Evolutionary conservation across 2,113 vertebrate genomes (phyloP).

Genomic region (Pungitius pungitius): DNA sequence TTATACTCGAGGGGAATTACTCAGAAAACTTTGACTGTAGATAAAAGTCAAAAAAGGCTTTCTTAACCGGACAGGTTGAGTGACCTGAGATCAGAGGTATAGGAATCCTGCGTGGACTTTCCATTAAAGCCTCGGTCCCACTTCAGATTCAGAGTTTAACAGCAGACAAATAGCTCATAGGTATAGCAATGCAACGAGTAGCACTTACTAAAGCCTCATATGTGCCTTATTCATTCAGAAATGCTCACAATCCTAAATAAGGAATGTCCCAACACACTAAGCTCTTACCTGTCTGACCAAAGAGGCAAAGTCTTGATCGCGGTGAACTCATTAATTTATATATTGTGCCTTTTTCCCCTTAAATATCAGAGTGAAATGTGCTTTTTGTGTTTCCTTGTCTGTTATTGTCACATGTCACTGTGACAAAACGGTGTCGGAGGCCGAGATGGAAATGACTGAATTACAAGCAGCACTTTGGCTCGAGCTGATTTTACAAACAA

Average conservation of each 20-base stretch:
- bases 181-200: slow-evolving; percentile 47
- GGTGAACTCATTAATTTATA: slow-evolving; percentile 23
- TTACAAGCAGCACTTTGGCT: slow-evolving; percentile 77
- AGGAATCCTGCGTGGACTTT: slow-evolving; percentile 33
- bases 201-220: slow-evolving; percentile 69
- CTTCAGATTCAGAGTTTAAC: slow-evolving; percentile 24
- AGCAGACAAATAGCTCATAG: slow-evolving; percentile 34
- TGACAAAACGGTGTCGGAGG: slow-evolving; percentile 45
- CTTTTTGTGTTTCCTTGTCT: slow-evolving; percentile 31
- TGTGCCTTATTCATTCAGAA: slow-evolving; percentile 65
- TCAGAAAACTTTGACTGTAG: neutral
- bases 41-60: slow-evolving; percentile 10
- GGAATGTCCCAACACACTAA: slow-evolving; percentile 49
- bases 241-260: slow-evolving; percentile 29
- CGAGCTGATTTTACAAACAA: slow-evolving; percentile 45
- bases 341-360: slow-evolving; percentile 41
- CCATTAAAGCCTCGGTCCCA: slow-evolving; percentile 42
- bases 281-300: slow-evolving; percentile 69
- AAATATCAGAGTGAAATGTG: slow-evolving; percentile 26
- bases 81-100: slow-evolving; percentile 20
- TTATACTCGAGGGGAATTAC: neutral
- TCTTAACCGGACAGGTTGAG: slow-evolving; percentile 24
- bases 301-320: slow-evolving; percentile 58
- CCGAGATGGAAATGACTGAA: slow-evolving; percentile 75
- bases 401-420: slow-evolving; percentile 13